A percentile compares a stretch with the other conserved stretches of the same genome.
Conservation (phyloP, 1,140 invertebrate genomes). For the Marisa cornuarietis region DNA sequence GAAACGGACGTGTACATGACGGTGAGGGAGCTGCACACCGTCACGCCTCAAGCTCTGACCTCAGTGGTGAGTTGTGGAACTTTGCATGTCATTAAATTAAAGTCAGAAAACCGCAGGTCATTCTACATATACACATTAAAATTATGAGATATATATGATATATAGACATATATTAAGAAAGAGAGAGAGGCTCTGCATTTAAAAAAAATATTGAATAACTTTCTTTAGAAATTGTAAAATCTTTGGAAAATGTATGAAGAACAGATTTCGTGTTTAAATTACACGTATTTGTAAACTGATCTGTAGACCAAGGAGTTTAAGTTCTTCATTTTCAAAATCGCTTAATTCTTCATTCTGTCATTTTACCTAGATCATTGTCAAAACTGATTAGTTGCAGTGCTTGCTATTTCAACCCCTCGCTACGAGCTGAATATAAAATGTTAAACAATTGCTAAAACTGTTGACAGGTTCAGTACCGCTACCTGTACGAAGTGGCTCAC, state of each 20-base stretch:
- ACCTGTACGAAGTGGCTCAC: conserved; percentile 5
- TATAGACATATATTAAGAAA: too few species aligned
- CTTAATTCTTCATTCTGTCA: neutral
- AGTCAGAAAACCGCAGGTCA: too few species aligned
- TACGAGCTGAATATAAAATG: too few species aligned
- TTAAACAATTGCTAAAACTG: neutral
- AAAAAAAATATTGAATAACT: too few species aligned
- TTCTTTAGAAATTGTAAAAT: neutral
- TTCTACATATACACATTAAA: too few species aligned
- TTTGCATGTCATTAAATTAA: neutral
- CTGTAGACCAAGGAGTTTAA: neutral
- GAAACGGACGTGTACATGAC: conserved; percentile 64
- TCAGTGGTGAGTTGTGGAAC: neutral
- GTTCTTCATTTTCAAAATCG: neutral
- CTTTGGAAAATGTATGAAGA: neutral
- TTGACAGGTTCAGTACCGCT: conserved; percentile 13
- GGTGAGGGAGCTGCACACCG: conserved; percentile 48
- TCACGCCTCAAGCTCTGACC: conserved; percentile 30
- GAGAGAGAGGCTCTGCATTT: too few species aligned
- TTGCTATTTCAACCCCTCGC: too few species aligned
- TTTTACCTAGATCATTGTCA: neutral
- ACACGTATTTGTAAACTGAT: neutral
- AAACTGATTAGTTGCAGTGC: too few species aligned
- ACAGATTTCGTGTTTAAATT: neutral
- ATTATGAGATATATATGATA: too few species aligned